A percentile compares a stretch with the other conserved stretches of the same genome.
phyloP scores from a whole-genome alignment of 1,140 invertebrate genomes.

The Halyomorpha halys region DNA sequence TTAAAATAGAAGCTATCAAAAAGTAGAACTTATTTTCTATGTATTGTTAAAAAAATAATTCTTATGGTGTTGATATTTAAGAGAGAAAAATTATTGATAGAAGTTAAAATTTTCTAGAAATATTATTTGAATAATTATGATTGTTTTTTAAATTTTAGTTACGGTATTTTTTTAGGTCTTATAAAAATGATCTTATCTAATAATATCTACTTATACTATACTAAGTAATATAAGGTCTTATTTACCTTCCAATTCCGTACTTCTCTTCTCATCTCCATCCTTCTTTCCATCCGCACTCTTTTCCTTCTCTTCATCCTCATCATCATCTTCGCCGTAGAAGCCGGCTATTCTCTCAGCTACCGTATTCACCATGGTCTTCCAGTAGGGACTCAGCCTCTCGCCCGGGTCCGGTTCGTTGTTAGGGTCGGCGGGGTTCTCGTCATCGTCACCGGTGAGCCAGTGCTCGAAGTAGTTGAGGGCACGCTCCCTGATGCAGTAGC shows the following conservation, averaged over 20 bases:
- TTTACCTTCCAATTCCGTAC: constrained; percentile 3
- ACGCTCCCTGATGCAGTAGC: constrained; percentile 21
- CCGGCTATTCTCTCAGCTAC: constrained; percentile 19
- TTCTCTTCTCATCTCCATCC: not conserved
- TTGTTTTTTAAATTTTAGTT: no score
- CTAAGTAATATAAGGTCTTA: not conserved
- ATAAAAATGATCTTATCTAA: no score
- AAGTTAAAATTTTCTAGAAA: no score
- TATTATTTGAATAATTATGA: no score
- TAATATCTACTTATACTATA: no score
- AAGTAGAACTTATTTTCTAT: no score
- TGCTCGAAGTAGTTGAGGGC: constrained; percentile 22
- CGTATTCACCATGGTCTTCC: constrained; percentile 16
- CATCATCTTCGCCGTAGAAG: constrained; percentile 16
- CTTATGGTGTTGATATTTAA: no score
- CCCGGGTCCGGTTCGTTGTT: not conserved
- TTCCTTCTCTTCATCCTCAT: constrained; percentile 18
- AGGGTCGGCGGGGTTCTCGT: constrained; percentile 11
- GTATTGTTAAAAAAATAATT: no score
- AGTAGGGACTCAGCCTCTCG: constrained; percentile 8
- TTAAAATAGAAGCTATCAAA: no score
- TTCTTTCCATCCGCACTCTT: not conserved
- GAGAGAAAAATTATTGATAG: no score
- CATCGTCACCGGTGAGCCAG: constrained; percentile 17
- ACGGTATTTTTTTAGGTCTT: no score